Evolutionary conservation across 2,888 invertebrate genomes (phyloP), one percentile per base, ranked within the genome.

Genomic region (Hydrotaea cyrtoneurina): DNA sequence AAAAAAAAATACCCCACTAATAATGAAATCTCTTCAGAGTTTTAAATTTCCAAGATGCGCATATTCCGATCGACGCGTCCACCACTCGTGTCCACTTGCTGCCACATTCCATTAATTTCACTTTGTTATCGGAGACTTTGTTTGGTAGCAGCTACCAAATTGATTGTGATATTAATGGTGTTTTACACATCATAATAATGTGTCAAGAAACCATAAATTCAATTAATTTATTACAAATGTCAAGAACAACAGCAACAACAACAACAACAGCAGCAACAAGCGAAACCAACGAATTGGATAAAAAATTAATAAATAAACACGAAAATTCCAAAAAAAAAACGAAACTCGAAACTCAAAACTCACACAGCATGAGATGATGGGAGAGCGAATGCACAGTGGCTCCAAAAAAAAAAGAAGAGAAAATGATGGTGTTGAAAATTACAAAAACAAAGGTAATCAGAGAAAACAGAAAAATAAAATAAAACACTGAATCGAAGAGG

Each of bases 211-310:
- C 62, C 87, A 89, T 90, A 89, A 90, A 90, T 88, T 89, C 88
- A 89, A 90, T 90, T 89, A 89, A 91, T 89, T 90, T 90, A 90
- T 89, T 89, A 88, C 87, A 74, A 88, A 88, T 88, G 88, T 82
- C 88, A 88, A 87, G 74, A 85, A 86, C 80, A 83, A 72, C 26
- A 69, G 46, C 46, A 79, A 26, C 77, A 57, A 31, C 19, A 7
- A 53, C 31, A 55, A n/a, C n/a, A 85, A 86, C 80, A 83, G 59
- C 23, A 66, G 43, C 43, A 79, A 23, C 77, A 64, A 26, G 72
- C 36, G 36, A 74, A 76, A 55, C 72, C 31, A 66, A 31, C 3
- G 15, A 36, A 77, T n/a, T 13, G 31, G 23, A 66, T 64, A 64
- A 26, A 23, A 62, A 72, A 59, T 43, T 43, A 71, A 76, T 76